Evolutionary conservation across 1,140 invertebrate species (phyloP), one percentile per base, ranked within the genome.

Genomic region (Drosophila ironensis): DNA sequence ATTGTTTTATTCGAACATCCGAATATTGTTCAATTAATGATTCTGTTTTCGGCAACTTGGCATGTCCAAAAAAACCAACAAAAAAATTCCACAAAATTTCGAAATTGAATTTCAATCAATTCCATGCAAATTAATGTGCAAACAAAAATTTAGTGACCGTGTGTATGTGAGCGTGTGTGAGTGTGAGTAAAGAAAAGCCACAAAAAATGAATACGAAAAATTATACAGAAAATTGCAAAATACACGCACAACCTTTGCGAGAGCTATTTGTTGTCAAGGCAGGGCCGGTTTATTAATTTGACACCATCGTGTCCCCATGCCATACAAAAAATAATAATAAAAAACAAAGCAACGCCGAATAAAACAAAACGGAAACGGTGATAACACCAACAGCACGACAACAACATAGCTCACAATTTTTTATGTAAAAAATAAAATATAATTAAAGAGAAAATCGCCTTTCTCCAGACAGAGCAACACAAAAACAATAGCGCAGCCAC

Each of bases 371-470:
- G 69, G 69, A 80, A 73, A 78, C 44, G 51, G 51, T 59, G 64
- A 72, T 61, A 33, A 76, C 70, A 68, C 35, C 12, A 24, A 50
- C 7, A 54, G 53, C 45, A 52, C 56, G 69, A 19, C 30, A 46
- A 30, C 68, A 66, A 61, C 63, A 82, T 61, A 72, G 56, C 51
- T 61, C 25, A 84, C 66, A 73, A 70, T 73, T 56, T 73, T 51
- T 66, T 48, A 78, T 86, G 80, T 84, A 86, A 74, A 82, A 84
- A 78, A 86, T 86, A 82, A 82, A 82, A 84, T 84, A 84, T 84
- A 84, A 84, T 84, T 84, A 84, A 84, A 84, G 78, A 84, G 78
- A 84, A 84, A 84, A 84, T 78, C 78, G 78, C 78, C 78, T 84
- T 84, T 84, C 78, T 84, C 78, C 68, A 30, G 38, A n/a, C 42